Conservation (phyloP, 1,140 invertebrate genomes). For the Eumaeus atala region DNA sequence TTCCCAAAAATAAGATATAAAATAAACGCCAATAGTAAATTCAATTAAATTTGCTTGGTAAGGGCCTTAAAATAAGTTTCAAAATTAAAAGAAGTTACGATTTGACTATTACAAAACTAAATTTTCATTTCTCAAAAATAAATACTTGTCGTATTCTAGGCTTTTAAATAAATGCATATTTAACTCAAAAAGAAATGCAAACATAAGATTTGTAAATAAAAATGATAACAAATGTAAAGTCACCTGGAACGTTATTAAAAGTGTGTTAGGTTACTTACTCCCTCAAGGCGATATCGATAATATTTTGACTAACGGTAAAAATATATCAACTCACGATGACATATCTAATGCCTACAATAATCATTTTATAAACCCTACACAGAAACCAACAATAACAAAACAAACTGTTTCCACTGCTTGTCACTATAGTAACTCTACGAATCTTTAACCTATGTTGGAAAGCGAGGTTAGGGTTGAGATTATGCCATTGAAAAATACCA, state of each 20-base stretch:
- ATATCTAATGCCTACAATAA: neutral
- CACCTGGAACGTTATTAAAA: conserved; percentile 2
- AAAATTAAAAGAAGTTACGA: neutral
- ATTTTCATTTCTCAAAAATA: neutral
- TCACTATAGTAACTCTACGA: neutral
- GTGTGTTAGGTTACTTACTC: neutral
- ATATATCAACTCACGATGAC: neutral
- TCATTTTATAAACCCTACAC: neutral
- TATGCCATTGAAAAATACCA: neutral
- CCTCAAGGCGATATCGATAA: neutral
- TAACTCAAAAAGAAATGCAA: conserved; percentile 6
- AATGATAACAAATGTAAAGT: conserved; percentile 2
- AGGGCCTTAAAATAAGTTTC: neutral
- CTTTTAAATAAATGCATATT: conserved; percentile 7
- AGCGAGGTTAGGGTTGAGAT: neutral
- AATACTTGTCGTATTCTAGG: conserved; percentile 4
- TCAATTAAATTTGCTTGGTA: conserved; percentile 1
- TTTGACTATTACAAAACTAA: neutral
- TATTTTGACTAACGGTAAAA: neutral
- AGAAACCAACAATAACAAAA: neutral
- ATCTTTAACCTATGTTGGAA: neutral
- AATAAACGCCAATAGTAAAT: conserved; percentile 3
- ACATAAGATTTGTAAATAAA: neutral
- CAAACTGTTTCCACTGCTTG: neutral
- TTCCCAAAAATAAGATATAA: conserved; percentile 3